Evolutionary conservation across 2,888 invertebrate genomes (phyloP).

Genomic region (Lithosia quadra): DNA sequence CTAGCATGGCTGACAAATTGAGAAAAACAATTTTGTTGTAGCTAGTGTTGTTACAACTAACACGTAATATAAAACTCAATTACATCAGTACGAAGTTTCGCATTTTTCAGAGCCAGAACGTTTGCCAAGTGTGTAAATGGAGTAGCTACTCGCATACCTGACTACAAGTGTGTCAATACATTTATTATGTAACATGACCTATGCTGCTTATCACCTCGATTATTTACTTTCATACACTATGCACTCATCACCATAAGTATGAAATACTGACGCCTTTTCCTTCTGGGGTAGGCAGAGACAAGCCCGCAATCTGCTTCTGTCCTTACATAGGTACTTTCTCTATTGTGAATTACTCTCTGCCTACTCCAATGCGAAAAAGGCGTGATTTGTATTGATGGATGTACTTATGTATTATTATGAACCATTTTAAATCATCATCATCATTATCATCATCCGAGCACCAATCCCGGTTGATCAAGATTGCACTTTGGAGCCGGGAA

Average conservation of each 20-base stretch:
- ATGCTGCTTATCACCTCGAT: constrained; percentile 25
- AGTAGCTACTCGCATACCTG: constrained; percentile 39
- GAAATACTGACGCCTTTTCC: no score
- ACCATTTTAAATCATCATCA: no score
- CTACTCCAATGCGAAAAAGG: no score
- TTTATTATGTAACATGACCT: constrained; percentile 42
- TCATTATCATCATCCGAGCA: no score
- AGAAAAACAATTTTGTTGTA: background rate
- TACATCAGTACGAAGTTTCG: background rate
- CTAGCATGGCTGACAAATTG: background rate
- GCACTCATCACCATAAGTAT: background rate
- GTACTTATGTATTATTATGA: no score
- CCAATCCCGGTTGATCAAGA: no score
- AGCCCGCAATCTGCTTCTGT: no score
- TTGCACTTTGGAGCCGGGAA: no score
- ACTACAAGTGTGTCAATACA: constrained; percentile 53
- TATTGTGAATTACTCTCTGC: no score
- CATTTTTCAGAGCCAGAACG: constrained; percentile 52
- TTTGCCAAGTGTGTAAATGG: constrained; percentile 66
- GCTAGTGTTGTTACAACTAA: background rate
- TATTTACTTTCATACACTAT: constrained; percentile 5
- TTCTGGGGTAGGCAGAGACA: no score
- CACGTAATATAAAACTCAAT: background rate
- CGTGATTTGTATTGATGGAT: no score
- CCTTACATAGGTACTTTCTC: no score